Evolutionary conservation across 2,888 invertebrate species (phyloP), one percentile per base, ranked within the genome.

Genomic region (Polymixis lichenea): DNA sequence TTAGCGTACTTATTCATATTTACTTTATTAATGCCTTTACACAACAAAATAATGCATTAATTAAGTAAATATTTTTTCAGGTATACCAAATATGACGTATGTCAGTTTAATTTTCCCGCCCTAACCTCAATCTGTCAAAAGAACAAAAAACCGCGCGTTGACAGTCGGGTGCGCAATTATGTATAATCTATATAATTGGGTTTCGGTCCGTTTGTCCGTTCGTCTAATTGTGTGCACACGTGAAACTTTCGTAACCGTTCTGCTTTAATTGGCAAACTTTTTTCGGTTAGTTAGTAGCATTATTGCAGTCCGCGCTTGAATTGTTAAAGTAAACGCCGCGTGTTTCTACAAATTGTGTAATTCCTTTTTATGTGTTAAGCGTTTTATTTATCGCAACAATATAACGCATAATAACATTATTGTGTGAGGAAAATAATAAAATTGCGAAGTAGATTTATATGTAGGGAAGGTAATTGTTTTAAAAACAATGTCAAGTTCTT

Each of bases 181-280:
- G 77, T 87, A 80, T 84, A 83, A 85, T 86, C 87, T 86, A 84
- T 84, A 79, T 83, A 91, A 92, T 91, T 89, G 89, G 73, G 85
- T 91, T 88, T 85, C 89, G 87, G 89, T 89, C 85, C 84, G 89
- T 87, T 86, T 89, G 86, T 85, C 86, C 75, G 85, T 85, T 76
- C 83, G 87, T 86, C 89, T 89, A 90, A 89, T 88, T 87, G 87
- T 88, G 84, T 65, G 70, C 78, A 86, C 82, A 91, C 89, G 87
- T 89, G 90, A 86, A 83, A 87, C 88, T 90, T 91, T 91, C 89
- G 86, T 88, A 91, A 91, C 83, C 84, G 88, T 85, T 84, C 84
- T 85, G 86, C 80, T 84, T 85, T 91, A 91, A 92, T 92, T 90
- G 87, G 82, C 81, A 84, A 81, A 80, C 85, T 87, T 89, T 89